Evolutionary conservation across 2,113 vertebrate genomes (phyloP).

Genomic region (Sinocyclocheilus rhinocerous): DNA sequence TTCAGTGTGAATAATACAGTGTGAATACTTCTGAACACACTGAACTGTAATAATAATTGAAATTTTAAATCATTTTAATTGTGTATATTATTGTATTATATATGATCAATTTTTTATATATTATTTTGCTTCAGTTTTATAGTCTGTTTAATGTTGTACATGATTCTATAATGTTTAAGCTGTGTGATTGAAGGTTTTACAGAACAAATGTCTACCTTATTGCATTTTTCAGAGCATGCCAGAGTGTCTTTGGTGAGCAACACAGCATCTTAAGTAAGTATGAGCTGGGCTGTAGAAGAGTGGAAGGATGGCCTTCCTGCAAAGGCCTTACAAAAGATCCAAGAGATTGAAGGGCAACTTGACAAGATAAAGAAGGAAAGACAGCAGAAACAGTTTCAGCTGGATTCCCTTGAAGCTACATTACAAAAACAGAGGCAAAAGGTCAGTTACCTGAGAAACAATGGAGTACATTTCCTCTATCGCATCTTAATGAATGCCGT

Average conservation of each 20-base stretch:
- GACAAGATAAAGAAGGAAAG: slow-evolving; percentile 90
- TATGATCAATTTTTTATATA: not conserved
- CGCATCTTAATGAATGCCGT: not conserved
- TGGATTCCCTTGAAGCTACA: slow-evolving; percentile 86
- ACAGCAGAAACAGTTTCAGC: slow-evolving; percentile 87
- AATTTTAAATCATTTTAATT: not conserved
- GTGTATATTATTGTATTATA: not conserved
- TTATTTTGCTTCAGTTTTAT: not conserved
- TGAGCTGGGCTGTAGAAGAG: slow-evolving; percentile 93
- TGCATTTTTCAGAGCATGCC: slow-evolving; percentile 18
- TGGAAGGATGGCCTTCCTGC: slow-evolving; percentile 92
- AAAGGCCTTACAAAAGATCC: slow-evolving; percentile 89
- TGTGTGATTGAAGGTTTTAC: not conserved
- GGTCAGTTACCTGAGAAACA: slow-evolving; percentile 67
- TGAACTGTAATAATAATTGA: not conserved
- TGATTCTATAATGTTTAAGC: not conserved
- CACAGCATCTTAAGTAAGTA: slow-evolving; percentile 58
- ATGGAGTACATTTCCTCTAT: not conserved
- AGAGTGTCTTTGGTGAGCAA: slow-evolving; percentile 13
- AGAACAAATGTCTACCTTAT: not conserved
- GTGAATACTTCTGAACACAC: too few relatives aligned
- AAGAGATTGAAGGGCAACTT: slow-evolving; percentile 87
- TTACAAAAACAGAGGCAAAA: slow-evolving; percentile 93
- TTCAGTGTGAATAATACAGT: too few relatives aligned
- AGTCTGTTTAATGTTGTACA: not conserved